Percentiles rank a stretch among this genome's conserved stretches.
phyloP scores from a whole-genome alignment of 2,888 invertebrate genomes.

The Oligia latruncula region DNA sequence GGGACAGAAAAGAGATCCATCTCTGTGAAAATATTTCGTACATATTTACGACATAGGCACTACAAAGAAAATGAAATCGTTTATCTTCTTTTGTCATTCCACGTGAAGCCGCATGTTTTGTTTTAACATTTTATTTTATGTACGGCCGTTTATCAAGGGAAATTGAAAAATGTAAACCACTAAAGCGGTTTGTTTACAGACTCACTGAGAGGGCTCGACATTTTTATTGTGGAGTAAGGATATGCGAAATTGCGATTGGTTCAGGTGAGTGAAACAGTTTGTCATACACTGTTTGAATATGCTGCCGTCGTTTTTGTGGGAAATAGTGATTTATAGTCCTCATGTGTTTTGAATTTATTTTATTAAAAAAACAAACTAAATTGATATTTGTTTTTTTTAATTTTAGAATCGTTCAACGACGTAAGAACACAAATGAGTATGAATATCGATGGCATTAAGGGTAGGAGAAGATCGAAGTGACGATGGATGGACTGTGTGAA shows the following conservation, averaged over 20 bases:
- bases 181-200: constrained; percentile 62
- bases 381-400: background rate
- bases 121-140: constrained; percentile 64
- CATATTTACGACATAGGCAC: constrained; percentile 54
- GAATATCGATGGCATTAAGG: background rate
- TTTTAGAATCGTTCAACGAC: background rate
- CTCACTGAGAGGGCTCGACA: constrained; percentile 45
- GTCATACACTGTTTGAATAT: constrained; percentile 29
- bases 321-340: constrained; percentile 32
- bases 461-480: too few relatives aligned
- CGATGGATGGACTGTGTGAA: background rate
- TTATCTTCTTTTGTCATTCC: constrained; percentile 68
- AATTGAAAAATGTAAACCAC: constrained; percentile 63
- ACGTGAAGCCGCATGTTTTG: constrained; percentile 62
- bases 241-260: constrained; percentile 43
- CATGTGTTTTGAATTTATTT: constrained; percentile 33
- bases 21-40: constrained; percentile 59
- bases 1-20: constrained; percentile 49
- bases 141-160: constrained; percentile 57
- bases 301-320: background rate
- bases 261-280: constrained; percentile 51
- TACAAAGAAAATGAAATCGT: constrained; percentile 68
- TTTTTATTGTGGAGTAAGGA: constrained; percentile 49
- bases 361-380: constrained; percentile 1
- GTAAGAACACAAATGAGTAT: background rate